Percentiles rank a stretch among this genome's conserved stretches.
Evolutionary conservation across 2,113 vertebrate species (phyloP).

Genomic region (Forbesichthys agassizii): DNA sequence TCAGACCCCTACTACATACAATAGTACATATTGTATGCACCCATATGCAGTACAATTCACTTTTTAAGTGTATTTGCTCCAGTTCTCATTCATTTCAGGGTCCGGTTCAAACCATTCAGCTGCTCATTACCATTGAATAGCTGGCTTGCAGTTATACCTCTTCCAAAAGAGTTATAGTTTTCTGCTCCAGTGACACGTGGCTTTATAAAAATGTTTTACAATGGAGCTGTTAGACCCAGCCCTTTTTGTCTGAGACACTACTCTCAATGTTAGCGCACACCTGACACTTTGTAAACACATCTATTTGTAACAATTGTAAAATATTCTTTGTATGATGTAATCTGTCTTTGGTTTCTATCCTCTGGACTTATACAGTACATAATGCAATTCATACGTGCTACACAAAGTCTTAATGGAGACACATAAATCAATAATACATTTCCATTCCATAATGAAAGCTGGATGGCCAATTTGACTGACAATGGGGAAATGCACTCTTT

Average conservation of each 20-base stretch:
- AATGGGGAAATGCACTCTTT: conserved; percentile 33
- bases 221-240: conserved; percentile 53
- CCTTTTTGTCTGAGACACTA: conserved; percentile 35
- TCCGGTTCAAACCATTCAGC: conserved; percentile 46
- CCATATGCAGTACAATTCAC: conserved; percentile 15
- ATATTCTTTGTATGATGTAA: conserved; percentile 5
- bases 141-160: conserved; percentile 46
- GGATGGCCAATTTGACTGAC: conserved; percentile 32
- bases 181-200: conserved; percentile 55
- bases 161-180: conserved; percentile 60
- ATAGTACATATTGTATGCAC: background rate
- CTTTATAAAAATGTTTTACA: conserved; percentile 69
- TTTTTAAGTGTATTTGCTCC: conserved; percentile 27
- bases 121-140: conserved; percentile 60
- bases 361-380: conserved; percentile 14
- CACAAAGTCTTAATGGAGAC: conserved; percentile 37
- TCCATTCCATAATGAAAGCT: conserved; percentile 36
- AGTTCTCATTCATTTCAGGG: background rate
- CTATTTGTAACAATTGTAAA: conserved; percentile 15
- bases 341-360: conserved; percentile 7
- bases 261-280: conserved; percentile 14
- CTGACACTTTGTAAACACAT: conserved; percentile 1
- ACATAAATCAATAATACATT: conserved; percentile 45
- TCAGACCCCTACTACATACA: too few relatives aligned
- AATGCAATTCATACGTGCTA: conserved; percentile 43